Evolutionary conservation across 2,113 vertebrate genomes (phyloP).

Genomic region (Cephalopterus ornatus): DNA sequence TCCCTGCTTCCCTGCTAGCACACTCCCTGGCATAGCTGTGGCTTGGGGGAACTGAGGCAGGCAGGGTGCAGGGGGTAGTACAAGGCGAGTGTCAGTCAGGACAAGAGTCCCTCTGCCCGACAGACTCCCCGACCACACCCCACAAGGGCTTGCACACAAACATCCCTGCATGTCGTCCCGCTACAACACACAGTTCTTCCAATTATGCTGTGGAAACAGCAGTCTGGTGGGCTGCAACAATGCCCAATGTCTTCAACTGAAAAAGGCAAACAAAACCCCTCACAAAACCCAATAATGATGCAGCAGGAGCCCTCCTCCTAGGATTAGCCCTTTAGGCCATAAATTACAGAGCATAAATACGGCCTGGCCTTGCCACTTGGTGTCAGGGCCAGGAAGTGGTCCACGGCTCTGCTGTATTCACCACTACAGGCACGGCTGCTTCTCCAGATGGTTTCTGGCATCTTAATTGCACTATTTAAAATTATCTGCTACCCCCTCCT

Average conservation of each 20-base stretch:
- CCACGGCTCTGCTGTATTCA: background rate
- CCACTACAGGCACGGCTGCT: background rate
- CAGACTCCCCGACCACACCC: background rate
- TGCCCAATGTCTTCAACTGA: background rate
- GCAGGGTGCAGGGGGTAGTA: background rate
- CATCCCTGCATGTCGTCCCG: accelerated
- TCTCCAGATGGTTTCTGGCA: background rate
- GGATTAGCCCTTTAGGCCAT: background rate
- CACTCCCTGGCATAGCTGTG: accelerated
- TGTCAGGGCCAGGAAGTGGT: background rate
- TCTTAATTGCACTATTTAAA: background rate
- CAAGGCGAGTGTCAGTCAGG: background rate
- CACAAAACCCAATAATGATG: background rate
- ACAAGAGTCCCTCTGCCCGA: background rate
- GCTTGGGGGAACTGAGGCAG: no score
- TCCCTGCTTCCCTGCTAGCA: background rate
- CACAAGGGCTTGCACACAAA: background rate
- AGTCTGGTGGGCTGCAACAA: background rate
- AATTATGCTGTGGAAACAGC: background rate
- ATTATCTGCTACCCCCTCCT: background rate
- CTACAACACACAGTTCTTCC: background rate
- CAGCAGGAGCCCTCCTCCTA: background rate
- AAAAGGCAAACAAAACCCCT: background rate
- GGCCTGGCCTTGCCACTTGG: background rate
- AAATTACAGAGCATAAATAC: background rate